These are phyloP conservation scores for Pygathrix nemaeus DNA, from an alignment of 2,113 vertebrate species.

Conservation along the genomic window DNA sequence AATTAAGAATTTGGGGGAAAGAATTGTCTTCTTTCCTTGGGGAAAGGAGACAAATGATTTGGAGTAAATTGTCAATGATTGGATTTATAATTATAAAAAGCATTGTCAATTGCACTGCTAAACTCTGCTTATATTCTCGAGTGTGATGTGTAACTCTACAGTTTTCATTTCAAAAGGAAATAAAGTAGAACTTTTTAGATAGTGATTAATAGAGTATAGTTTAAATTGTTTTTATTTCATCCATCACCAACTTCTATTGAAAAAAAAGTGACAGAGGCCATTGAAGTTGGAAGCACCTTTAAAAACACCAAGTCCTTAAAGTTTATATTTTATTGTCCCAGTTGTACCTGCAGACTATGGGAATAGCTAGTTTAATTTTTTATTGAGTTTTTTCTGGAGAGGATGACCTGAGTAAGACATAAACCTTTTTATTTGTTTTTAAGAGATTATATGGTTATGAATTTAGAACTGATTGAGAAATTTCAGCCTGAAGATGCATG, in stretches of 20 bases:
- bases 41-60: neutral
- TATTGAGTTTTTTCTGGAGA: neutral
- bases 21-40: neutral
- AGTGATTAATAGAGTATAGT: neutral
- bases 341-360: neutral
- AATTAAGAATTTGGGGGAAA: neutral
- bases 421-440: neutral
- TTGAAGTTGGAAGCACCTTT: slow-evolving; percentile 34
- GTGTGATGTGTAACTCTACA: neutral
- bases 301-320: neutral
- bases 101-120: neutral
- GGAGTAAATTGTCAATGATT: neutral
- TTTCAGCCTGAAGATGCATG: neutral
- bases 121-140: neutral
- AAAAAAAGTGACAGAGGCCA: slow-evolving; percentile 50
- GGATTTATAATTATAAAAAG: neutral
- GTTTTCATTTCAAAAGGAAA: neutral
- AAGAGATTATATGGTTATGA: neutral
- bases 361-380: neutral
- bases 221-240: neutral
- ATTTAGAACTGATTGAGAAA: neutral
- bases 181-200: neutral
- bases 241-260: neutral
- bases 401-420: neutral
- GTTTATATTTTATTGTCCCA: neutral